phyloP scores from a whole-genome alignment of 2,113 vertebrate genomes.

The Megaceryle maxima region DNA sequence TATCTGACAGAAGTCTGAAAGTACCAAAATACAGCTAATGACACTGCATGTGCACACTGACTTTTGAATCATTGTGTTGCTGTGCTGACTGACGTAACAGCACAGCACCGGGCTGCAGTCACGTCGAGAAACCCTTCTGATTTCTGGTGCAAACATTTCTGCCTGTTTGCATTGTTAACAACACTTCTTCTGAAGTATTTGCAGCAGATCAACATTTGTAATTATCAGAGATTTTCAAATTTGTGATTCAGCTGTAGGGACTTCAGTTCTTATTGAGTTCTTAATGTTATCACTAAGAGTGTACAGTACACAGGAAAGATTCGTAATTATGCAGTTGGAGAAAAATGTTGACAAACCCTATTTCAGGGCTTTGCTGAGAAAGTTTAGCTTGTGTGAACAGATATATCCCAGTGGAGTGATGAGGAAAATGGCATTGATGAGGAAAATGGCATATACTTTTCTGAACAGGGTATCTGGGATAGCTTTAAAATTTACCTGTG shows the following conservation, averaged over 20 bases:
- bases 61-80: rapidly evolving
- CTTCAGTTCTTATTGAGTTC: not conserved
- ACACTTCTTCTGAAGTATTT: not conserved
- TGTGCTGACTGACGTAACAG: not conserved
- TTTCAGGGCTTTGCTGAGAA: not conserved
- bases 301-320: not conserved
- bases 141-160: not conserved
- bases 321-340: not conserved
- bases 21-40: not conserved
- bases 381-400: not conserved
- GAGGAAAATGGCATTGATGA: not conserved
- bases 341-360: not conserved
- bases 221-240: not conserved
- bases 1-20: not conserved
- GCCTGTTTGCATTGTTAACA: not conserved
- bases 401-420: not conserved
- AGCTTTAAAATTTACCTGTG: not conserved
- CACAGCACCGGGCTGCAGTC: not conserved
- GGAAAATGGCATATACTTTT: not conserved
- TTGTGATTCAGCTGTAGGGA: not conserved
- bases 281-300: not conserved
- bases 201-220: not conserved
- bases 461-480: not conserved
- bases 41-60: not conserved
- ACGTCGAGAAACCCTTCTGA: not conserved